These are phyloP conservation scores for Vicugna pacos DNA, from an alignment of 2,113 vertebrate genomes.

Conservation along the genomic window DNA sequence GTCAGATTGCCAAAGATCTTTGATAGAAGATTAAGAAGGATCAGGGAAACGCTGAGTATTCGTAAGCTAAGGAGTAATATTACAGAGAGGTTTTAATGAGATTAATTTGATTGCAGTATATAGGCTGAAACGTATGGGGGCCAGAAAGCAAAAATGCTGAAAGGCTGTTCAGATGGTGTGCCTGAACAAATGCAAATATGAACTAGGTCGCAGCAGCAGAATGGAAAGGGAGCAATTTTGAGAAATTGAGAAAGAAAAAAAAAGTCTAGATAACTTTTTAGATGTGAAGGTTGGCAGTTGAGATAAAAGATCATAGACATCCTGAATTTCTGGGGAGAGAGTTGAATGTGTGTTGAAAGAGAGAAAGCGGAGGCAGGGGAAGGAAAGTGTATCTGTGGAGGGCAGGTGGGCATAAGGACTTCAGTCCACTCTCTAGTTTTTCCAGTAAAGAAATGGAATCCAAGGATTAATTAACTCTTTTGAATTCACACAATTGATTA, in stretches of 20 bases:
- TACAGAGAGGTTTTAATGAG: neutral
- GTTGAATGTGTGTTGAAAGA: neutral
- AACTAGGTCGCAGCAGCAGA: neutral
- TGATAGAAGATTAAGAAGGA: neutral
- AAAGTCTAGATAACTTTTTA: neutral
- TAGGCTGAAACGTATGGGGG: accelerated
- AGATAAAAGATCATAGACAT: neutral
- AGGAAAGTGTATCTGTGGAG: neutral
- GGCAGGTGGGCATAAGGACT: neutral
- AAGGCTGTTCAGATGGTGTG: neutral
- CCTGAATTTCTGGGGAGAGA: neutral
- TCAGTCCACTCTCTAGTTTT: neutral
- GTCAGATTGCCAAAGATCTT: neutral
- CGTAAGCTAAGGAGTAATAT: neutral
- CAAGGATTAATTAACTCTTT: neutral
- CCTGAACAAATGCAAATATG: neutral
- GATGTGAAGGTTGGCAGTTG: neutral
- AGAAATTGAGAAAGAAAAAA: neutral
- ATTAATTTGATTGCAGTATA: neutral
- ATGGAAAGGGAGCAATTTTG: neutral
- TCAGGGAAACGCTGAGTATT: neutral
- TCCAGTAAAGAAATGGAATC: neutral
- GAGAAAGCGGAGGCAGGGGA: neutral
- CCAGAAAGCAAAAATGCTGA: neutral
- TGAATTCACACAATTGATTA: neutral